Percentiles rank a stretch among this genome's conserved stretches.
phyloP scores from a whole-genome alignment of 1,140 invertebrate species.

The Calliopsis andreniformis region DNA sequence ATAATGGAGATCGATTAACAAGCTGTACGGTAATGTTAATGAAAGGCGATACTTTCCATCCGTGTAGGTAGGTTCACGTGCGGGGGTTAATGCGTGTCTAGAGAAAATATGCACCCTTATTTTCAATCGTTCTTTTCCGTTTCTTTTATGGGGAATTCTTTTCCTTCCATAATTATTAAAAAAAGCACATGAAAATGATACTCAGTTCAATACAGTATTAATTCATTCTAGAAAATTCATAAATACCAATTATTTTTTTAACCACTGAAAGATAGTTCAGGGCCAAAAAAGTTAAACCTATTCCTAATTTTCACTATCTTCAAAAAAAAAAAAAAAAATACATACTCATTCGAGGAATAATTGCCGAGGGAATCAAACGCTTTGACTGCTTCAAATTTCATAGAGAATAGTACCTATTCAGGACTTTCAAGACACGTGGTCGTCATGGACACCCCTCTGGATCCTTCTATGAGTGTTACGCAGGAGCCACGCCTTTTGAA shows the following conservation, averaged over 20 bases:
- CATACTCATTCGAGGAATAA: too few relatives aligned
- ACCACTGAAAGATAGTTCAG: too few relatives aligned
- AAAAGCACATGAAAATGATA: too few relatives aligned
- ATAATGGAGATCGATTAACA: constrained; percentile 56
- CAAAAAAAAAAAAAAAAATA: too few relatives aligned
- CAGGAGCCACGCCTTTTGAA: constrained; percentile 56
- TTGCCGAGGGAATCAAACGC: not conserved
- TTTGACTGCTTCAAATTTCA: not conserved
- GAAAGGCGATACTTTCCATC: constrained; percentile 73
- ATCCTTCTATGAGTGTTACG: constrained; percentile 29
- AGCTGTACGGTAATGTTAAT: constrained; percentile 70
- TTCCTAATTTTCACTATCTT: too few relatives aligned
- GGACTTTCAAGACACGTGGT: constrained; percentile 32
- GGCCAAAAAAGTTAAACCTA: too few relatives aligned
- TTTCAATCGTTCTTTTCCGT: constrained; percentile 21
- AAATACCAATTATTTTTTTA: too few relatives aligned
- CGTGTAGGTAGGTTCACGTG: constrained; percentile 21
- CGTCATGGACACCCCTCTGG: constrained; percentile 59
- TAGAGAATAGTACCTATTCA: not conserved
- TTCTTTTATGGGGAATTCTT: not conserved
- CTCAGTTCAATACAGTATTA: too few relatives aligned
- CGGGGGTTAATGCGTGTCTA: constrained; percentile 33
- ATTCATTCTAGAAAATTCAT: too few relatives aligned
- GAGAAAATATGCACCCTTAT: constrained; percentile 29
- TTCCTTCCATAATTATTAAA: too few relatives aligned